Evolutionary conservation across 2,797 vertebrate genomes (phyloP), one percentile per base, ranked within the genome.

Genomic region (Anas flavirostris): DNA sequence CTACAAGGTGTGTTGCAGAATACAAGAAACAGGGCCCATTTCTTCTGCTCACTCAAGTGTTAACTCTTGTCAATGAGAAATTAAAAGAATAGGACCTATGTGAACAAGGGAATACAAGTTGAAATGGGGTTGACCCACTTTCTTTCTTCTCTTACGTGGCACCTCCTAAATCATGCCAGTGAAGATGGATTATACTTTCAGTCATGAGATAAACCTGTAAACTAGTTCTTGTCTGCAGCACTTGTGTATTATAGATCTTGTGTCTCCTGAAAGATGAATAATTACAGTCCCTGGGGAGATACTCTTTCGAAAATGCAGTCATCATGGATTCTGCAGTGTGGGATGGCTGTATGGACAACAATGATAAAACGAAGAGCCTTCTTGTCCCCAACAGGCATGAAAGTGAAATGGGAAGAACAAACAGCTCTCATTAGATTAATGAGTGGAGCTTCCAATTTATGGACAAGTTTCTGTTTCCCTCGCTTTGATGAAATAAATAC

Each of bases 211-310:
- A 98, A 98, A 97, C 96, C 96, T 96, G 94, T 97, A 97, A 98
- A 97, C 94, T 95, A 90, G 84, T 95, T 97, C 96, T 92, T 97
- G 93, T 97, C 96, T 97, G 84, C 82, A 94, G 83, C 93, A 93
- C 60, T 98, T 96, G 97, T 96, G 94, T 91, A 78, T 97, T 98
- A 97, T 95, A 97, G 96, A 98, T 96, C 95, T 96, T 96, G 90
- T 94, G 96, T 96, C 93, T 97, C 94, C 94, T 95, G 96, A 97
- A 98, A 97, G 94, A 98, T 98, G 97, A 97, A 96, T 97, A 97
- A 98, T 97, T 96, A 88, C 48, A 92, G 94, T 95, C 96, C 95
- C 96, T 85, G 80, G 93, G 93, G 96, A 97, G 48, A 92, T 86
- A 91, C 58, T 96, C 82, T 95, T 95, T 95, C 5, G 41, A 96